A percentile compares a stretch with the other conserved stretches of the same genome.
phyloP scores from a whole-genome alignment of 2,888 invertebrate genomes.

The Drosophila suboccidentalis region DNA sequence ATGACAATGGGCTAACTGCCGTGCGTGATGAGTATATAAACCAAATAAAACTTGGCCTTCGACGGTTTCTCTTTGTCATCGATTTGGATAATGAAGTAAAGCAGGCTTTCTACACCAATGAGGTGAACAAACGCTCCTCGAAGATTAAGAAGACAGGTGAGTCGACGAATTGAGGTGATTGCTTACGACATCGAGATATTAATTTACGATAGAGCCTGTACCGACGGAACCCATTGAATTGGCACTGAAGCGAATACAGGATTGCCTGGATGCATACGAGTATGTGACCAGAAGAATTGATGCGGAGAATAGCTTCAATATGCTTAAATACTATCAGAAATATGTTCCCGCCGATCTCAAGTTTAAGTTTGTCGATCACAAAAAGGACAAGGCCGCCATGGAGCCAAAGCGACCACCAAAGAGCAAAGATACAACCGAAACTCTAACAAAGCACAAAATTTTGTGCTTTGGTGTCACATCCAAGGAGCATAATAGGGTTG shows the following conservation, averaged over 20 bases:
- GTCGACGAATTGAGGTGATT: not conserved
- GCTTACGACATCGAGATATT: not conserved
- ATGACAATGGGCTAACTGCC: slow-evolving; percentile 65
- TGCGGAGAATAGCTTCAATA: slow-evolving; percentile 50
- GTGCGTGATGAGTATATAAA: slow-evolving; percentile 73
- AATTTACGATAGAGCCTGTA: not conserved
- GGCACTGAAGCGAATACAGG: slow-evolving; percentile 36
- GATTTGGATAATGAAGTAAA: slow-evolving; percentile 67
- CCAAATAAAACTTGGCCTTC: slow-evolving; percentile 60
- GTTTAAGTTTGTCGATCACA: not conserved
- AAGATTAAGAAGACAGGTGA: slow-evolving; percentile 33
- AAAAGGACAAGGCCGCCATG: slow-evolving; percentile 10
- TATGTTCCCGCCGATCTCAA: slow-evolving; percentile 57
- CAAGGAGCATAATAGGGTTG: slow-evolving; percentile 68
- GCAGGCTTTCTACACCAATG: slow-evolving; percentile 15
- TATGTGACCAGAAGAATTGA: slow-evolving; percentile 40
- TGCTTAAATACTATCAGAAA: slow-evolving; percentile 55
- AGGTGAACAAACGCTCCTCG: slow-evolving; percentile 2
- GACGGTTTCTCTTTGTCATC: slow-evolving; percentile 69
- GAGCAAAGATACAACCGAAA: slow-evolving; percentile 42
- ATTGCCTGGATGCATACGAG: slow-evolving; percentile 46
- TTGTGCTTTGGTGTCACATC: slow-evolving; percentile 40
- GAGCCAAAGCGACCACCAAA: slow-evolving; percentile 17
- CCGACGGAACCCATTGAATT: slow-evolving; percentile 41
- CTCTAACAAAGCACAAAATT: slow-evolving; percentile 29